Evolutionary conservation across 23 tunicate genomes (phyloP), one percentile per base, ranked within the genome.

Genomic region (Phallusia fumigata): DNA sequence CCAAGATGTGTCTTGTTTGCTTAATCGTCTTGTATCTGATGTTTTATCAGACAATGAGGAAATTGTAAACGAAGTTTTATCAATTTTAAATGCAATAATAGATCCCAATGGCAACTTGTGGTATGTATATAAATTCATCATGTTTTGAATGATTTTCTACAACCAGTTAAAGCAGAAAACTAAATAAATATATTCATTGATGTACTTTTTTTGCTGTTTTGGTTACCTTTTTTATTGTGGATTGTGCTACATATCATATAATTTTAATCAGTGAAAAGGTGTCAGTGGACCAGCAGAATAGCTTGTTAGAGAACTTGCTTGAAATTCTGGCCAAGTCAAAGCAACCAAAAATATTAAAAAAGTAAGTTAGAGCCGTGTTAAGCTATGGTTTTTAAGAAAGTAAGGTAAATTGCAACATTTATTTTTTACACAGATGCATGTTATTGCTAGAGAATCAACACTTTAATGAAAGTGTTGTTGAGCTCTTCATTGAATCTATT

Each of bases 401-500:
- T 40, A 3, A 3, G 47, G 5, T 40, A 3, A n/a, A n/a, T n/a
- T n/a, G n/a, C n/a, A n/a, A n/a, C 8, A 40, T 40, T 10, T 40
- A 40, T 58, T 13, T 58, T 2, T 24, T 6, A 22, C 16, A 6
- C 16, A 58, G 69, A 58, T 58, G 69, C 69, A 58, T 58, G 69
- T 58, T 58, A 24, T 58, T 58, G 69, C 28, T 58, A 16, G 16
- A 58, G 13, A 58, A 58, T 58, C 69, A 58, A 58, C 69, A 58
- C 28, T 58, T 58, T 13, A 58, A 58, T 58, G 69, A 6, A 58
- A 58, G 69, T 58, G 69, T 58, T 22, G 69, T 58, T 58, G 69
- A 58, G 28, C 16, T 58, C 3, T 58, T 58, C 13, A 58, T 58
- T 58, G 69, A 58, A 21, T 58, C 69, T 24, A 58, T 58, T 13